Percentiles rank a stretch among this genome's conserved stretches.
These are phyloP conservation scores for Dryobotodes eremita DNA, from an alignment of 2,888 invertebrate genomes.

Conservation along the genomic window DNA sequence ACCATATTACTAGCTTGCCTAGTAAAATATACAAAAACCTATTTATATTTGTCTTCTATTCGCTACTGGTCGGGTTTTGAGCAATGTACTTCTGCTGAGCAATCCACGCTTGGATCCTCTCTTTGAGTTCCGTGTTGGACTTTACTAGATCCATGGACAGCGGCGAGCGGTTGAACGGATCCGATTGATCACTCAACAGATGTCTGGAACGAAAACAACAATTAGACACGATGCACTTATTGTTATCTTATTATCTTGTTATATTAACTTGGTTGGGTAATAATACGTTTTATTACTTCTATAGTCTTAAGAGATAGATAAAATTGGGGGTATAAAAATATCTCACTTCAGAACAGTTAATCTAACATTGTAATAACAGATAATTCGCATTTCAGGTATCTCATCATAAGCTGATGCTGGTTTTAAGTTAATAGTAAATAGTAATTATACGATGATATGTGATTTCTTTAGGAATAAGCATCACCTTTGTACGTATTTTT, in stretches of 20 bases:
- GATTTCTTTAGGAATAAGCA: not conserved
- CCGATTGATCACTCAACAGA: conserved; percentile 97
- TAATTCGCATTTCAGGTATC: not conserved
- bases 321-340: not conserved
- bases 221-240: not conserved
- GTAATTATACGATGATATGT: not conserved
- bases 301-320: not conserved
- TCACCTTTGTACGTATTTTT: not conserved
- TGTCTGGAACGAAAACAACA: conserved; percentile 90
- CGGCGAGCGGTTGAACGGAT: conserved; percentile 98
- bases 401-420: not conserved
- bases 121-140: conserved; percentile 94
- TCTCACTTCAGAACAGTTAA: not conserved
- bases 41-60: conserved; percentile 48
- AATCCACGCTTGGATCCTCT: conserved; percentile 95
- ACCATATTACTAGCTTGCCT: conserved; percentile 59
- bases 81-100: conserved; percentile 89
- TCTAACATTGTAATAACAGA: not conserved
- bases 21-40: conserved; percentile 62
- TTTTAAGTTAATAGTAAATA: not conserved
- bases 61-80: conserved; percentile 72
- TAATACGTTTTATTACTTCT: not conserved
- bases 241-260: not conserved
- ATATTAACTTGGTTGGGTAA: not conserved
- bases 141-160: conserved; percentile 98